phyloP scores from a whole-genome alignment of 2,797 vertebrate genomes.

The Pachyuromys duprasi region DNA sequence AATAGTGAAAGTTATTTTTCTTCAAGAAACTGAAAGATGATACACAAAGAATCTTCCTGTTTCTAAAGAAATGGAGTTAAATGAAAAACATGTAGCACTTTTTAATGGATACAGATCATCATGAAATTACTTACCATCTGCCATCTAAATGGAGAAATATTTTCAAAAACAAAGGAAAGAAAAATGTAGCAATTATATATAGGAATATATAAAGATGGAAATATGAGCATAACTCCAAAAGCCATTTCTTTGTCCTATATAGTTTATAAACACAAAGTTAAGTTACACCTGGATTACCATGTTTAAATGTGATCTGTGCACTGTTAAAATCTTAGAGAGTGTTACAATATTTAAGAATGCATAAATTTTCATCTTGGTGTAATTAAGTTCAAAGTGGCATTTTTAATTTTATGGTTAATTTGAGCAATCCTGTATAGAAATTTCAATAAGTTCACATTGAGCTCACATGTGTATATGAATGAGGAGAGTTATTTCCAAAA shows the following conservation, averaged over 20 bases:
- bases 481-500: neutral
- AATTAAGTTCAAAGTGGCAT: neutral
- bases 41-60: constrained; percentile 46
- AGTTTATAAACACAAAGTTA: constrained; percentile 8
- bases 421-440: neutral
- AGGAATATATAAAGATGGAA: neutral
- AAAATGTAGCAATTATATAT: constrained; percentile 51
- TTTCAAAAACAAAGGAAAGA: constrained; percentile 48
- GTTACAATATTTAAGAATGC: neutral
- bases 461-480: neutral
- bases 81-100: constrained; percentile 52
- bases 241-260: neutral
- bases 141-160: constrained; percentile 63
- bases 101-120: constrained; percentile 55
- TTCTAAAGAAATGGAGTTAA: constrained; percentile 66
- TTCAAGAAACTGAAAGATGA: constrained; percentile 71
- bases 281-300: neutral
- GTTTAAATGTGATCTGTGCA: neutral
- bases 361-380: neutral
- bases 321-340: neutral
- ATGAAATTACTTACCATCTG: constrained; percentile 46
- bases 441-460: neutral
- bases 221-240: neutral
- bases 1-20: constrained; percentile 78
- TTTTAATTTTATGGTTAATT: neutral